Base-by-base conservation (phyloP, 2,888 invertebrate species). In the Choreutis nemorana region DNA sequence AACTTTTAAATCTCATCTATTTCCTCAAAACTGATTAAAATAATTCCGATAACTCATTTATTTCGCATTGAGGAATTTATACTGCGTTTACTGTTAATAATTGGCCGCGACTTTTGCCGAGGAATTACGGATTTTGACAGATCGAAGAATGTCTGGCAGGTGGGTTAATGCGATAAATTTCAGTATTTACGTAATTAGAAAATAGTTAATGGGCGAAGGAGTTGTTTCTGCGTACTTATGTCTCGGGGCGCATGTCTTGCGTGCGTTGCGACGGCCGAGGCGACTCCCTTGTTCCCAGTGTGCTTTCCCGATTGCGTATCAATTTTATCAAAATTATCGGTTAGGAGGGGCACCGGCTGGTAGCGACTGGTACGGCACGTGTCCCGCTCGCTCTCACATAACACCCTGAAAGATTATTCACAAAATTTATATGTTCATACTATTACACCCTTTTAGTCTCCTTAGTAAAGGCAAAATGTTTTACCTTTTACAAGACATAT, bases 101-200 rank as follows among this genome's bases (percentile, higher is more conserved):
- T n/a, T n/a, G n/a, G n/a, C n/a, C n/a, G n/a, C n/a, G n/a, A n/a
- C n/a, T n/a, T n/a, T n/a, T n/a, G 12, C 12, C 22, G 12, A 30
- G 23, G 50, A 45, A 44, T 58, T 55, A 49, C 55, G 44, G 47
- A 52, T 52, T 72, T 70, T 75, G 77, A 71, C 75, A 70, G 63
- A 46, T 67, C 52, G 42, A 60, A 56, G 50, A 61, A 65, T 70
- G 66, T 61, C 66, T 73, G 70, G 67, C 72, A 70, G 73, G 73
- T 73, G 50, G 61, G 72, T 65, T 54, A 37, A 30, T 18, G 8
- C 5, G 22, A 29, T 37, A 34, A 39, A 44, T 41, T 42, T 34
- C 31, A 23, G n/a, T 34, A 18, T 13, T n/a, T 26, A 29, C 26
- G 26, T 13, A 34, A 4, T 13, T 25, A 29, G 10, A 30, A 33